Conservation (phyloP, 2,797 vertebrate genomes). For the Philypnodon macrostomus region DNA sequence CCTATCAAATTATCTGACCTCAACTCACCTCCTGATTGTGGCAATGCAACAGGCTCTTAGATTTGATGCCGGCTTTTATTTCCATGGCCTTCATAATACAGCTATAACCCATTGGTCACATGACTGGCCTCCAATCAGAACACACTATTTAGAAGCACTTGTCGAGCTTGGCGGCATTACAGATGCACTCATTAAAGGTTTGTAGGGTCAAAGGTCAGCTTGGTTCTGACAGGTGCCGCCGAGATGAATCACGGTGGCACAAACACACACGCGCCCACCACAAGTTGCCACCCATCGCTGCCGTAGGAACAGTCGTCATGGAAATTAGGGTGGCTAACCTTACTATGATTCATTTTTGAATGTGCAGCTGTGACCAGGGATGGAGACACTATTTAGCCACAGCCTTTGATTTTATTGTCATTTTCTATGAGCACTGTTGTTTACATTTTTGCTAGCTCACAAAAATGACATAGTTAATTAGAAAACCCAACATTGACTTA, state of each 20-base stretch:
- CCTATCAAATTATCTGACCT: neutral
- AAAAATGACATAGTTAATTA: constrained; percentile 2
- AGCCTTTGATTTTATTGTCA: constrained; percentile 14
- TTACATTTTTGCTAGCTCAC: neutral
- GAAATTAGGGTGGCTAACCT: constrained; percentile 54
- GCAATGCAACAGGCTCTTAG: neutral
- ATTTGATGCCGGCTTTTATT: constrained; percentile 7
- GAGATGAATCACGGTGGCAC: constrained; percentile 54
- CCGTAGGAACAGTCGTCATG: constrained; percentile 44
- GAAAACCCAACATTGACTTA: constrained; percentile 49
- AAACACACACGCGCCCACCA: constrained; percentile 25
- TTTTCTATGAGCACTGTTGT: neutral
- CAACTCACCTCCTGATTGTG: neutral
- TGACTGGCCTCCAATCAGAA: constrained; percentile 45
- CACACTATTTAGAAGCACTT: constrained; percentile 23
- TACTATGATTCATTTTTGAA: constrained; percentile 50
- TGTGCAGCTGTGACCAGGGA: constrained; percentile 30
- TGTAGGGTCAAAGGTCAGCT: constrained; percentile 49
- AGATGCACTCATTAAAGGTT: constrained; percentile 53
- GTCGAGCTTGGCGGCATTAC: constrained; percentile 37
- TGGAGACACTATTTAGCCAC: constrained; percentile 15
- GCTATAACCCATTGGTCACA: constrained; percentile 23
- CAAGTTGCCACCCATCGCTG: constrained; percentile 25
- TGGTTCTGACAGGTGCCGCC: constrained; percentile 47
- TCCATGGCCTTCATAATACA: constrained; percentile 10